phyloP scores from a whole-genome alignment of 2,888 invertebrate genomes.

The Epirrhoe tristata region DNA sequence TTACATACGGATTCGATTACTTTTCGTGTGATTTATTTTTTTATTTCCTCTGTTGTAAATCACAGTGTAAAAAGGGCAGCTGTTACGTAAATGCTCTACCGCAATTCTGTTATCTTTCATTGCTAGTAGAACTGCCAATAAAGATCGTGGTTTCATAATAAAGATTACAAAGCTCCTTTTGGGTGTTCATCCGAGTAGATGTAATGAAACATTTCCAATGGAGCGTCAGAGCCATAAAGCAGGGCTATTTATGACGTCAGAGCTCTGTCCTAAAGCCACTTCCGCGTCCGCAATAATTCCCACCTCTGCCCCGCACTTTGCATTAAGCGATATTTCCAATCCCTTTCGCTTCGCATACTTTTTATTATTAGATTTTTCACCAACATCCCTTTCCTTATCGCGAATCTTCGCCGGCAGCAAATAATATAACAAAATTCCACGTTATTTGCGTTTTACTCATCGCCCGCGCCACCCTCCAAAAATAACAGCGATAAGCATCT shows the following conservation, averaged over 20 bases:
- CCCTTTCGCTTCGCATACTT: slow-evolving; percentile 58
- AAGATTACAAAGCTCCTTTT: slow-evolving; percentile 1
- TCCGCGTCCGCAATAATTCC: slow-evolving; percentile 33
- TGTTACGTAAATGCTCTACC: not conserved
- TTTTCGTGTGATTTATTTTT: slow-evolving; percentile 17
- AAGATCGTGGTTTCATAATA: not conserved
- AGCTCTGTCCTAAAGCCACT: not conserved
- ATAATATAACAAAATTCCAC: slow-evolving; percentile 74
- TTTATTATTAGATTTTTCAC: slow-evolving; percentile 69
- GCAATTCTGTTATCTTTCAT: slow-evolving; percentile 1
- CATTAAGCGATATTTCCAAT: slow-evolving; percentile 70
- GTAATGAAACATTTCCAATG: slow-evolving; percentile 1
- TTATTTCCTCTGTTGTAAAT: slow-evolving; percentile 13
- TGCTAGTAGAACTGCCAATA: slow-evolving; percentile 1
- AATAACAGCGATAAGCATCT: slow-evolving; percentile 62
- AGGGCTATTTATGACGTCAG: not conserved
- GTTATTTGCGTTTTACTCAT: slow-evolving; percentile 67
- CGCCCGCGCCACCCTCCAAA: slow-evolving; percentile 45
- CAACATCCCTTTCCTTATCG: slow-evolving; percentile 60
- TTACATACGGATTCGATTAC: slow-evolving; percentile 32
- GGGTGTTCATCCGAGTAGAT: not conserved
- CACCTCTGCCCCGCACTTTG: slow-evolving; percentile 36
- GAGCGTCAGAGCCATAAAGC: not conserved
- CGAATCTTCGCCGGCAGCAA: slow-evolving; percentile 66
- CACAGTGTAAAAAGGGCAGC: slow-evolving; percentile 23